Evolutionary conservation across 2,888 invertebrate genomes (phyloP).

Genomic region (Drosophila ustulata): DNA sequence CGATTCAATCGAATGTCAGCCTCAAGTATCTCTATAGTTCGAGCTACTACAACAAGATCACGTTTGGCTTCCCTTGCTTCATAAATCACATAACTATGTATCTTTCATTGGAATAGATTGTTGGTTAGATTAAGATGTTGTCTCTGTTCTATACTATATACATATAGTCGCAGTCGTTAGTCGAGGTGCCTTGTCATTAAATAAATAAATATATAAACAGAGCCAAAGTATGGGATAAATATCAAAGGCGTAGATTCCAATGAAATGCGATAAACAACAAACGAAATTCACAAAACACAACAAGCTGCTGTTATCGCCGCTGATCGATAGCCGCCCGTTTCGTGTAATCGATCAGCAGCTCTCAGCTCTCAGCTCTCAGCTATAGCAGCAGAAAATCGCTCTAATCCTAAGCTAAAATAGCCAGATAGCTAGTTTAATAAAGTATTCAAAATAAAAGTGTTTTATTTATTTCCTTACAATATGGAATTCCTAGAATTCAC

Average conservation of each 20-base stretch:
- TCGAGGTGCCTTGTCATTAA: conserved; percentile 3
- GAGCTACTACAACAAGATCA: conserved; percentile 30
- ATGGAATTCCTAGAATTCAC: too few relatives aligned
- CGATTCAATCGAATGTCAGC: conserved; percentile 20
- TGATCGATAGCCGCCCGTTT: not conserved
- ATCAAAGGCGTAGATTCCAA: conserved; percentile 1
- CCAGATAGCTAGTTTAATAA: too few relatives aligned
- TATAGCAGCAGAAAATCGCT: too few relatives aligned
- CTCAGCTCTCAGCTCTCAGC: too few relatives aligned
- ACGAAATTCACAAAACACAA: not conserved
- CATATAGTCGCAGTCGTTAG: not conserved
- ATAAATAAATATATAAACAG: not conserved
- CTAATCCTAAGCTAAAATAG: too few relatives aligned
- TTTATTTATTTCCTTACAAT: too few relatives aligned
- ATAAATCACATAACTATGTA: conserved; percentile 37
- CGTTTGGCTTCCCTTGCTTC: conserved; percentile 25
- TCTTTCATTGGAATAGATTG: conserved; percentile 31
- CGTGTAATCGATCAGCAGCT: not conserved
- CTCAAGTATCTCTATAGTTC: conserved; percentile 6
- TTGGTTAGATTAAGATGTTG: conserved; percentile 21
- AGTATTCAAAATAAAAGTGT: too few relatives aligned
- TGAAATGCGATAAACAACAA: not conserved
- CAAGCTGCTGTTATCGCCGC: not conserved
- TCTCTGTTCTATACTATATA: not conserved
- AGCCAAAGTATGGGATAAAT: not conserved